phyloP scores from a whole-genome alignment of 2,113 vertebrate genomes.

The Speoplatyrhinus poulsoni region DNA sequence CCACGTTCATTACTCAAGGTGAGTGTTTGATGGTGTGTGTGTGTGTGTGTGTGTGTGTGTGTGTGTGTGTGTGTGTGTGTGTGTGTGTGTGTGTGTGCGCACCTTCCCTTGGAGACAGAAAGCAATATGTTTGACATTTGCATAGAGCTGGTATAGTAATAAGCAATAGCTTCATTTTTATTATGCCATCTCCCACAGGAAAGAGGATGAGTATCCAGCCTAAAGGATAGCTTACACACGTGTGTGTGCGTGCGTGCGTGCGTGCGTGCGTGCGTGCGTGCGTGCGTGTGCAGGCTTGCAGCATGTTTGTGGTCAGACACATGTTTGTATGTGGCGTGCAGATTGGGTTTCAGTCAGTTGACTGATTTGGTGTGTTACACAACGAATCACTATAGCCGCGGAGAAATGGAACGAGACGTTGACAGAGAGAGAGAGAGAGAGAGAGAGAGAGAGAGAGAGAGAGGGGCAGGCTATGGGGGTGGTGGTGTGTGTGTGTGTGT shows the following conservation, averaged over 20 bases:
- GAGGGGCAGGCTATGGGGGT: conserved; percentile 25
- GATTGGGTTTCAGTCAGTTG: conserved; percentile 24
- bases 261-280: conserved; percentile 8
- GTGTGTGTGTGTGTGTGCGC: conserved; percentile 31
- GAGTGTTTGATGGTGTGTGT: conserved; percentile 16
- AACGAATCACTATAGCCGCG: too few species aligned
- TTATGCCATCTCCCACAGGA: conserved; percentile 38
- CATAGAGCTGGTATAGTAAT: conserved; percentile 55
- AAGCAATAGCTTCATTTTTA: conserved; percentile 54
- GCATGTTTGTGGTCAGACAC: conserved; percentile 55
- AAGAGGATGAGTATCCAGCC: conserved; percentile 18
- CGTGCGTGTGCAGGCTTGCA: conserved; percentile 11
- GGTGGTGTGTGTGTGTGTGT: conserved; percentile 5
- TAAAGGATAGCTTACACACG: conserved; percentile 18
- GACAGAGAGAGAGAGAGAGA: neutral
- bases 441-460: conserved; percentile 11
- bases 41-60: conserved; percentile 5
- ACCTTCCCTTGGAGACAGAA: conserved; percentile 54
- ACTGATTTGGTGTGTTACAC: conserved; percentile 22
- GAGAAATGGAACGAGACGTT: neutral
- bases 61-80: neutral
- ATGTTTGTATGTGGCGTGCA: conserved; percentile 50
- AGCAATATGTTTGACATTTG: conserved; percentile 69
- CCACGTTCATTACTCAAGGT: conserved; percentile 44
- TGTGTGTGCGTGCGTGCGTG: conserved; percentile 12